Evolutionary conservation across 2,113 vertebrate species (phyloP).

Genomic region (Nycticorax nycticorax): DNA sequence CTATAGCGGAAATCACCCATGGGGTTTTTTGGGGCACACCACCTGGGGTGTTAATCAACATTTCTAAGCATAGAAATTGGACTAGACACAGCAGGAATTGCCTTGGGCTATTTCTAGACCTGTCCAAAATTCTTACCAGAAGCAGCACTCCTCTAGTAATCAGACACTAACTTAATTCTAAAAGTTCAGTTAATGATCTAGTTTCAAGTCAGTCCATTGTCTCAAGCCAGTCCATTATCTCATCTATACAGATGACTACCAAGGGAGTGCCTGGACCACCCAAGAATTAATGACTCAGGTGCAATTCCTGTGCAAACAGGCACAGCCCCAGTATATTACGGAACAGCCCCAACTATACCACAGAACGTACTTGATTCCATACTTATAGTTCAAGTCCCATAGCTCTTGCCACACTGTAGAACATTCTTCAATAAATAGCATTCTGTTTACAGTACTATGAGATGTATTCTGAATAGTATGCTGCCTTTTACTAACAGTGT

Average conservation of each 20-base stretch:
- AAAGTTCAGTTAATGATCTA: not conserved
- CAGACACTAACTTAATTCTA: not conserved
- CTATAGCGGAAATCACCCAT: not conserved
- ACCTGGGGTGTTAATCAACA: not conserved
- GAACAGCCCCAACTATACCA: not conserved
- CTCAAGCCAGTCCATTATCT: not conserved
- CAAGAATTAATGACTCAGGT: rapidly evolving
- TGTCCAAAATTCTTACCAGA: not conserved
- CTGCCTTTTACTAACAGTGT: not conserved
- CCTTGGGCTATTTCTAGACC: not conserved
- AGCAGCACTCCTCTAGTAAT: not conserved
- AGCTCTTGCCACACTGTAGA: rapidly evolving
- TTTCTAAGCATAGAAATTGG: not conserved
- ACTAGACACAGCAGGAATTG: not conserved
- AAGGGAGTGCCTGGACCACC: not conserved
- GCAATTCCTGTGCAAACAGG: rapidly evolving
- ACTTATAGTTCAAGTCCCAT: not conserved
- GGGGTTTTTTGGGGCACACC: not conserved
- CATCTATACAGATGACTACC: not conserved
- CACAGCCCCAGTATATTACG: not conserved
- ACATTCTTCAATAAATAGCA: not conserved
- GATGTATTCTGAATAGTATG: not conserved
- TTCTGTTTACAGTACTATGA: not conserved
- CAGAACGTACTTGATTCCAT: not conserved
- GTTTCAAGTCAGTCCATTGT: not conserved